Conservation (phyloP, 2,797 vertebrate species). For the Eidolon dupreanum region DNA sequence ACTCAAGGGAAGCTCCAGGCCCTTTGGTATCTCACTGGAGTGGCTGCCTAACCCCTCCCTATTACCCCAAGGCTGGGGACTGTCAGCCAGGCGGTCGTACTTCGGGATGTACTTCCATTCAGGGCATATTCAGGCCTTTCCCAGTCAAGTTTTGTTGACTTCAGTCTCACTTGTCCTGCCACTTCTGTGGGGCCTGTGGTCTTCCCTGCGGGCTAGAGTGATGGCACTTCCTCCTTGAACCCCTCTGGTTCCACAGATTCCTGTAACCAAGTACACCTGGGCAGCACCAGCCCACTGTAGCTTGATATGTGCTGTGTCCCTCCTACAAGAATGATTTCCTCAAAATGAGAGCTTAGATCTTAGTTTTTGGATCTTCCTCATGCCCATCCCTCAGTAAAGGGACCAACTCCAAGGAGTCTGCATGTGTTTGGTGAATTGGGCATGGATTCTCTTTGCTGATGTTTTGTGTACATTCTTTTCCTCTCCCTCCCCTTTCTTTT, state of each 20-base stretch:
- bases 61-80: too few species aligned
- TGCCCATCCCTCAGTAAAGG: too few species aligned
- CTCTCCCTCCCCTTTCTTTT: background rate
- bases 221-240: background rate
- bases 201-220: background rate
- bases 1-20: background rate
- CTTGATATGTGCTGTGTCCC: background rate
- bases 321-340: background rate
- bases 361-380: background rate
- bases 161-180: background rate
- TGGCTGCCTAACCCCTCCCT: background rate
- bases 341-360: background rate
- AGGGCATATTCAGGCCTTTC: background rate
- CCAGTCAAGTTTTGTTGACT: background rate
- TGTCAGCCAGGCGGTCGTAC: background rate
- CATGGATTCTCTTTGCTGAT: background rate
- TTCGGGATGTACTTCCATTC: too few species aligned
- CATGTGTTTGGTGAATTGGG: background rate
- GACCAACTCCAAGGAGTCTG: background rate
- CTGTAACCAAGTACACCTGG: background rate
- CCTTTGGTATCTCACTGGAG: background rate
- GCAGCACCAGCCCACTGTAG: fast-evolving
- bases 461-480: background rate
- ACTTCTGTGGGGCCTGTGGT: fast-evolving
- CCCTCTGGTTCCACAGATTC: background rate